Evolutionary conservation across 2,113 vertebrate genomes (phyloP).

Genomic region (Pteronura brasiliensis): DNA sequence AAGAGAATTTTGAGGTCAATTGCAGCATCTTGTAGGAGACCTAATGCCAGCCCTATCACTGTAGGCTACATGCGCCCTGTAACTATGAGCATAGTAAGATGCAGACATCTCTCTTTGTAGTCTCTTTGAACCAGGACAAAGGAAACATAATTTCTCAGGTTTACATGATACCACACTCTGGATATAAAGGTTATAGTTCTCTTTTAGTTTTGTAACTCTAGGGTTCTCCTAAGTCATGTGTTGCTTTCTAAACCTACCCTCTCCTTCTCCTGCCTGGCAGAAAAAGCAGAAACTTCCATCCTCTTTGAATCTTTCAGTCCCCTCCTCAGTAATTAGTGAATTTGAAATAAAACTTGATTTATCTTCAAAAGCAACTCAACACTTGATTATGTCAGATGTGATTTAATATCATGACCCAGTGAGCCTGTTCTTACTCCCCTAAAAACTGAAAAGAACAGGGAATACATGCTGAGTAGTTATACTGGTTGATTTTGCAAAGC

Average conservation of each 20-base stretch:
- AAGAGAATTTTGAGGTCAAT: not conserved
- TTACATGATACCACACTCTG: not conserved
- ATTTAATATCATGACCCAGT: not conserved
- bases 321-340: not conserved
- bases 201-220: not conserved
- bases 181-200: not conserved
- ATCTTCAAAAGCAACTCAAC: not conserved
- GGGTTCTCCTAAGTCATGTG: not conserved
- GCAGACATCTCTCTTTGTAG: not conserved
- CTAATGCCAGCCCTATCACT: not conserved
- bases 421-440: not conserved
- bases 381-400: not conserved
- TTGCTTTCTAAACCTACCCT: not conserved
- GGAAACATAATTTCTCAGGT: not conserved
- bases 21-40: not conserved
- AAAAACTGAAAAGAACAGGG: not conserved
- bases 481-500: not conserved
- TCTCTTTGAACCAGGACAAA: not conserved
- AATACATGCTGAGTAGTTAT: not conserved
- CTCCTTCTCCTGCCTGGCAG: not conserved
- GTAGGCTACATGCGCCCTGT: not conserved
- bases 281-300: not conserved
- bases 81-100: accelerated
- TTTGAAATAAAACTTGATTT: not conserved
- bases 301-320: not conserved